These are phyloP conservation scores for Silurus glanis DNA, from an alignment of 2,113 vertebrate species.

Conservation along the genomic window DNA sequence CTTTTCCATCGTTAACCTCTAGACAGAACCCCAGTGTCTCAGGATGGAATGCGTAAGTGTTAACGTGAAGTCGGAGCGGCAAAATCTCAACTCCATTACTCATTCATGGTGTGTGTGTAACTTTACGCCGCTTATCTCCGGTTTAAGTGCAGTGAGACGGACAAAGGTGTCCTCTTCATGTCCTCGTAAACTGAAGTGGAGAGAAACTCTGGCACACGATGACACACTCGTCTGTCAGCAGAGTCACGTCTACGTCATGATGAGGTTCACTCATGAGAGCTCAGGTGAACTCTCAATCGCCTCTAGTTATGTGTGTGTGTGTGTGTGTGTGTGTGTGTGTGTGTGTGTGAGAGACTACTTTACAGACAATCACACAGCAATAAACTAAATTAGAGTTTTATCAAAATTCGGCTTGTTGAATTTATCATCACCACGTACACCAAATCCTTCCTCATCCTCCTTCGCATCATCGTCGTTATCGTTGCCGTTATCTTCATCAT, in stretches of 20 bases:
- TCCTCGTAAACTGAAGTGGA: conserved; percentile 24
- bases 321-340: not conserved
- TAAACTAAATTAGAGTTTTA: not conserved
- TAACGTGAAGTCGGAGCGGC: conserved; percentile 12
- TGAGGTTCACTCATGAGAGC: not conserved
- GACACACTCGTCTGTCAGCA: conserved; percentile 33
- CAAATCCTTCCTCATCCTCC: too few species aligned
- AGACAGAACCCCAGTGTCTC: not conserved
- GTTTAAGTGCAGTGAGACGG: conserved; percentile 42
- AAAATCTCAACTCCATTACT: conserved; percentile 45
- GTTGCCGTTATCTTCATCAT: too few species aligned
- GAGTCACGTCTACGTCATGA: not conserved
- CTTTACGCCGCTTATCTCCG: conserved; percentile 44
- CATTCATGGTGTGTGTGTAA: conserved; percentile 52
- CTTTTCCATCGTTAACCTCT: not conserved
- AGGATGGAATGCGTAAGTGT: conserved; percentile 39
- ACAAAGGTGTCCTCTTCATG: conserved; percentile 28
- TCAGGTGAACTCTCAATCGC: not conserved
- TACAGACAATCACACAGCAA: not conserved
- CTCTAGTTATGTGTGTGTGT: not conserved
- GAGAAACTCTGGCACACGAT: conserved; percentile 10
- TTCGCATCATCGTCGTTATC: too few species aligned
- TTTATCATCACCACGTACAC: too few species aligned
- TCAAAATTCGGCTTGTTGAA: not conserved
- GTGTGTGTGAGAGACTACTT: not conserved